A percentile compares a stretch with the other conserved stretches of the same genome.
phyloP scores from a whole-genome alignment of 92 coral and sea anemone species.

The Bergia puertoricense region DNA sequence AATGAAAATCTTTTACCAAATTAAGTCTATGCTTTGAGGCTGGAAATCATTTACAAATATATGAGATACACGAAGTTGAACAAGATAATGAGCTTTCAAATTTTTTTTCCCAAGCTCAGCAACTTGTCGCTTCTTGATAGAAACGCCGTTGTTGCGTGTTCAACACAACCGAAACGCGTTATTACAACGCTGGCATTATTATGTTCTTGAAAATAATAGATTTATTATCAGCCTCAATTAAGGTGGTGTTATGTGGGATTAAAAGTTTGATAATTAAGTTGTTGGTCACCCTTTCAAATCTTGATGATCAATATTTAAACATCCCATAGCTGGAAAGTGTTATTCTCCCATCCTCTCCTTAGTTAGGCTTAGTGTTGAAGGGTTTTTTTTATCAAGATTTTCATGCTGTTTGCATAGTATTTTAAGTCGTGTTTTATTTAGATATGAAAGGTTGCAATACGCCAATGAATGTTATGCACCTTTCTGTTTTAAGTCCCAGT shows the following conservation, averaged over 20 bases:
- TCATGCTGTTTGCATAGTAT: neutral
- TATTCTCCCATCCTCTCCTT: neutral
- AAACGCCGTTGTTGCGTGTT: neutral
- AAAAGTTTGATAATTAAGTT: neutral
- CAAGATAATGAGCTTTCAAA: neutral
- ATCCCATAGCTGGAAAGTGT: neutral
- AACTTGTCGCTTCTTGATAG: neutral
- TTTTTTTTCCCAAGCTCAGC: slow-evolving; percentile 22
- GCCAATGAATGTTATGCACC: too few species aligned
- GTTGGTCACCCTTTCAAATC: neutral
- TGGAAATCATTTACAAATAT: neutral
- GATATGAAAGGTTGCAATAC: too few species aligned
- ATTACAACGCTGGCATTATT: neutral
- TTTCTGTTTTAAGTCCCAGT: too few species aligned
- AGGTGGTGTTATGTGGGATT: neutral
- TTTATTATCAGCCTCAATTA: neutral
- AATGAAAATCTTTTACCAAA: neutral
- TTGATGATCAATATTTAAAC: neutral
- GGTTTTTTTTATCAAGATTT: too few species aligned
- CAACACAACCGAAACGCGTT: neutral
- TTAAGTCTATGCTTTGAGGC: neutral
- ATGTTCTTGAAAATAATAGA: neutral
- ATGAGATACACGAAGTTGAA: slow-evolving; percentile 1
- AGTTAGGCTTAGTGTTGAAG: neutral
- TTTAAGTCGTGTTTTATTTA: neutral